These are phyloP conservation scores for Carpatolechia fugitivella DNA, from an alignment of 2,888 invertebrate genomes.

Conservation along the genomic window DNA sequence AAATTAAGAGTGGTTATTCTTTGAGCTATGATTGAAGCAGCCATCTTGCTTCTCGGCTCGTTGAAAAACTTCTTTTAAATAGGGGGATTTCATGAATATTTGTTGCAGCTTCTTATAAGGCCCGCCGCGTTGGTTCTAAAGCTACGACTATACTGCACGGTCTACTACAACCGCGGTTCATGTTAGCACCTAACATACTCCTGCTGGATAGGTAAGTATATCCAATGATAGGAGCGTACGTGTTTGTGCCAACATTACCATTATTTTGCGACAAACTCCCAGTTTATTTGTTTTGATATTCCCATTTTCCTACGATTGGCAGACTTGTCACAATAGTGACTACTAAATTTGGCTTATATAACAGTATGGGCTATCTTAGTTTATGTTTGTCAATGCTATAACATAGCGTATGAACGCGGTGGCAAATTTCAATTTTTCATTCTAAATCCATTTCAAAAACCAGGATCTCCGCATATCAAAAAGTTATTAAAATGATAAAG, in stretches of 20 bases:
- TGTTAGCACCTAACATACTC: conserved; percentile 18
- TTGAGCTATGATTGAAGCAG: conserved; percentile 25
- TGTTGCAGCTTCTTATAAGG: conserved; percentile 76
- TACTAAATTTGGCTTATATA: not conserved
- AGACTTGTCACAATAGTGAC: not conserved
- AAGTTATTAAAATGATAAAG: too few relatives aligned
- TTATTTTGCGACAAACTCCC: not conserved
- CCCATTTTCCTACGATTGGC: not conserved
- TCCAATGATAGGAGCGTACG: not conserved
- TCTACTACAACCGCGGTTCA: conserved; percentile 7
- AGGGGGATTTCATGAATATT: conserved; percentile 78
- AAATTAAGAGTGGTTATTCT: conserved; percentile 45
- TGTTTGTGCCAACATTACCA: not conserved
- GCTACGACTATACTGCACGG: conserved; percentile 11
- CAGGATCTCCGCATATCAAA: too few relatives aligned
- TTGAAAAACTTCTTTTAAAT: conserved; percentile 57
- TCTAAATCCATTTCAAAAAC: too few relatives aligned
- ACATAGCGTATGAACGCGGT: too few relatives aligned
- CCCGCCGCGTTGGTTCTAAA: conserved; percentile 29
- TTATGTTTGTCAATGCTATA: too few relatives aligned
- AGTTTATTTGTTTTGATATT: not conserved
- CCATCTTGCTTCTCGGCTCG: conserved; percentile 28
- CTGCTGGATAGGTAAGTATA: conserved; percentile 54
- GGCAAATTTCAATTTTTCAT: too few relatives aligned
- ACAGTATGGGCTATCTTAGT: not conserved